Conservation (phyloP, 2,113 vertebrate species). For the Ranitomeya variabilis region DNA sequence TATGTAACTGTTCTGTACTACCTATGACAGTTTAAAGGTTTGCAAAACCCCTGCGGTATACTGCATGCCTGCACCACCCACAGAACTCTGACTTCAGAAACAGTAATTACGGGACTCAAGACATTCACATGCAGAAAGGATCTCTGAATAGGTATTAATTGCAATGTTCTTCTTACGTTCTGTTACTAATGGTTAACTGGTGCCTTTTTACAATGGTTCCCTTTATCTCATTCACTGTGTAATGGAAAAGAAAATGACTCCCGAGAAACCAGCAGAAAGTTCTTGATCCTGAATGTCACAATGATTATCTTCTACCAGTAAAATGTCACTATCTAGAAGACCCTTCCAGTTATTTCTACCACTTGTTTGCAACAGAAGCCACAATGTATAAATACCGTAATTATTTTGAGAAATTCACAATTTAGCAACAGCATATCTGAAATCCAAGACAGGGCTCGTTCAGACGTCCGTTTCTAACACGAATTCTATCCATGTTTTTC, state of each 20-base stretch:
- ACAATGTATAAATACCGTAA: not conserved
- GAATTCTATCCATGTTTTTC: too few relatives aligned
- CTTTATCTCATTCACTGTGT: not conserved
- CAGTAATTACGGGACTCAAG: not conserved
- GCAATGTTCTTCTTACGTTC: conserved; percentile 5
- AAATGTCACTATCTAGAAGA: not conserved
- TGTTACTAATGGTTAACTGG: not conserved
- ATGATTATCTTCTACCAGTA: not conserved
- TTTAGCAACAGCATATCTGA: not conserved
- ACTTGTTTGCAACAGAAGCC: not conserved
- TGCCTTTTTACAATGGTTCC: not conserved
- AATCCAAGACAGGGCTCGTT: not conserved
- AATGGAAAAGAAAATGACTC: not conserved
- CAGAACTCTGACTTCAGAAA: not conserved
- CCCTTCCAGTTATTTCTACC: not conserved
- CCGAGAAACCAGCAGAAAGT: not conserved
- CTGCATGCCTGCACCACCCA: not conserved
- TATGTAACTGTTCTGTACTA: not conserved
- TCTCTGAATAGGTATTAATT: conserved; percentile 18
- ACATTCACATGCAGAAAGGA: not conserved
- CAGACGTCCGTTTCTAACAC: too few relatives aligned
- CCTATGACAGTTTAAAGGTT: not conserved
- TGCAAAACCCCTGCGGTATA: not conserved
- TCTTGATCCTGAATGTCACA: not conserved
- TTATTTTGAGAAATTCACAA: not conserved